Percentiles rank a stretch among this genome's conserved stretches.
These are phyloP conservation scores for Drosophila pseudoananassae DNA, from an alignment of 1,140 invertebrate species.

Conservation along the genomic window DNA sequence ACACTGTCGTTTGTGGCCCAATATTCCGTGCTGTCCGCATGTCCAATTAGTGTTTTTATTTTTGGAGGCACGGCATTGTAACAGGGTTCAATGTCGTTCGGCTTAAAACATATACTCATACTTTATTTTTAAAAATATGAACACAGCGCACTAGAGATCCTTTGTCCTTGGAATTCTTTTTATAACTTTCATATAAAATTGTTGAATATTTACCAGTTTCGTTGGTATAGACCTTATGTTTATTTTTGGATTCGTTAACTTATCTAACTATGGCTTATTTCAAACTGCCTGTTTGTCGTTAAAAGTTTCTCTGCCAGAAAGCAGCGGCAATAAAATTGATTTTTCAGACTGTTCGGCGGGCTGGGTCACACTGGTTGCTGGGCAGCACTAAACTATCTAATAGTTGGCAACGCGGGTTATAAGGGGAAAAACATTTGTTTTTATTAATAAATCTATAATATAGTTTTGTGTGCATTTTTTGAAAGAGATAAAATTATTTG, in stretches of 20 bases:
- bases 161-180: constrained; percentile 26
- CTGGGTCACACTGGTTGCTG: constrained; percentile 4
- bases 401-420: neutral
- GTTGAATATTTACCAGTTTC: constrained; percentile 24
- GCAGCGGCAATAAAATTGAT: constrained; percentile 43
- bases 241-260: constrained; percentile 46
- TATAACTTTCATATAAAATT: neutral
- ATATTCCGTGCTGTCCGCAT: constrained; percentile 27
- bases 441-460: too few species aligned
- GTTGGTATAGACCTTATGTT: constrained; percentile 18
- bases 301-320: constrained; percentile 35
- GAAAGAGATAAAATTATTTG: too few species aligned
- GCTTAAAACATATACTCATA: constrained; percentile 52
- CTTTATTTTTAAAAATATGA: constrained; percentile 67
- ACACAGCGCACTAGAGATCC: constrained; percentile 9
- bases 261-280: constrained; percentile 62
- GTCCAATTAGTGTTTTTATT: constrained; percentile 56
- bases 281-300: constrained; percentile 75
- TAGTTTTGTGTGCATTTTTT: too few species aligned
- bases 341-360: constrained; percentile 24
- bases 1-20: constrained; percentile 19
- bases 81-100: constrained; percentile 63
- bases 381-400: neutral
- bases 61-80: constrained; percentile 71
- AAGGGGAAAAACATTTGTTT: too few species aligned